Percentiles rank a stretch among this genome's conserved stretches.
Evolutionary conservation across 1,140 invertebrate species (phyloP).

Genomic region (Euwallacea fornicatus): DNA sequence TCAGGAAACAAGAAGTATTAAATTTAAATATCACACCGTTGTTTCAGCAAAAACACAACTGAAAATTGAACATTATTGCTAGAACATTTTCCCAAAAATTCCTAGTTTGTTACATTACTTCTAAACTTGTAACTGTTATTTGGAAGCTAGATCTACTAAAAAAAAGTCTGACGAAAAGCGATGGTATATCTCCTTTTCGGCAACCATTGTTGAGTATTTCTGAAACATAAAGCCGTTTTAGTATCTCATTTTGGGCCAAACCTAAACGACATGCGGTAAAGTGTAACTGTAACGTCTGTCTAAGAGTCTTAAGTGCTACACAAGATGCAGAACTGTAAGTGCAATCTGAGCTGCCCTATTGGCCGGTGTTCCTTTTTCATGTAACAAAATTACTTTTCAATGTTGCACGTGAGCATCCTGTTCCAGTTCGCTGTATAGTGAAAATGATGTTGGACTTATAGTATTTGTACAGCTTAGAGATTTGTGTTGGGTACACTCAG

Average conservation of each 20-base stretch:
- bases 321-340: too few species aligned
- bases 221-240: slow-evolving; percentile 26
- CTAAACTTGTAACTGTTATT: slow-evolving; percentile 23
- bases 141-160: slow-evolving; percentile 31
- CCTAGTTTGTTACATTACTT: slow-evolving; percentile 21
- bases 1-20: background rate
- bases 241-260: background rate
- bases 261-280: too few species aligned
- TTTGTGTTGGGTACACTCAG: background rate
- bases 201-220: slow-evolving; percentile 18
- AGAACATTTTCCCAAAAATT: slow-evolving; percentile 47
- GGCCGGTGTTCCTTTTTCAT: background rate
- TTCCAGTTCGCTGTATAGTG: background rate
- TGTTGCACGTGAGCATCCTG: background rate
- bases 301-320: too few species aligned
- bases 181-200: slow-evolving; percentile 13
- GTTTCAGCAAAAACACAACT: slow-evolving; percentile 31
- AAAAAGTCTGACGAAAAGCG: slow-evolving; percentile 25
- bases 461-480: too few species aligned
- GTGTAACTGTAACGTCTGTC: too few species aligned
- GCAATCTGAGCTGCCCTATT: too few species aligned
- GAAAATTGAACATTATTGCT: slow-evolving; percentile 51
- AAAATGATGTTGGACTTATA: too few species aligned
- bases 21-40: slow-evolving; percentile 36
- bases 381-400: background rate